A percentile compares a stretch with the other conserved stretches of the same genome.
phyloP scores from a whole-genome alignment of 2,888 invertebrate species.

The Drosophila helvetica region DNA sequence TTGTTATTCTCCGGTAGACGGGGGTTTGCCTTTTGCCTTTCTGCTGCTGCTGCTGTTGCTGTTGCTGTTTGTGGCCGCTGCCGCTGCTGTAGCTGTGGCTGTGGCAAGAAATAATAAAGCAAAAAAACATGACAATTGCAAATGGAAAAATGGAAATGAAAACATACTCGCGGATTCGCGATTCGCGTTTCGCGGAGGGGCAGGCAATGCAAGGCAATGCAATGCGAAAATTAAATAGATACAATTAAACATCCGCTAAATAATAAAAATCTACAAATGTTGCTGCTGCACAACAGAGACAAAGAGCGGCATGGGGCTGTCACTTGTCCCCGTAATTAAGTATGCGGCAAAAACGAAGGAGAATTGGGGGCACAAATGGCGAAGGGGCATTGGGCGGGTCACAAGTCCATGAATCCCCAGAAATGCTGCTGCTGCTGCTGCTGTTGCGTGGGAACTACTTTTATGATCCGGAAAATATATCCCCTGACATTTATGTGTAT shows the following conservation, averaged over 20 bases:
- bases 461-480: neutral
- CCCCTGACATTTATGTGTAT: too few species aligned
- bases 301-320: constrained; percentile 31
- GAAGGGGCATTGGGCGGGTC: neutral
- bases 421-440: neutral
- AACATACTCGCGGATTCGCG: neutral
- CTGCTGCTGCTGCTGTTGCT: constrained; percentile 40
- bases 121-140: constrained; percentile 70
- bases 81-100: constrained; percentile 39
- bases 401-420: neutral
- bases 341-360: constrained; percentile 37
- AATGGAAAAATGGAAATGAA: constrained; percentile 64
- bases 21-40: neutral
- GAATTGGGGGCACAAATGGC: constrained; percentile 15
- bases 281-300: constrained; percentile 24
- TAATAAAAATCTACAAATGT: constrained; percentile 80
- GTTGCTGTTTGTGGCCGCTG: constrained; percentile 26
- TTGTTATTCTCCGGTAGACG: constrained; percentile 78
- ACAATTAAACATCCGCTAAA: constrained; percentile 83
- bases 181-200: neutral
- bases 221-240: constrained; percentile 81
- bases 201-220: constrained; percentile 17
- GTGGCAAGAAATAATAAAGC: constrained; percentile 51
- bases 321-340: constrained; percentile 35
- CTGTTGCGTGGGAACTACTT: constrained; percentile 2